These are phyloP conservation scores for Benthosema pterotum DNA, from an alignment of 2,797 vertebrate species.

Conservation along the genomic window DNA sequence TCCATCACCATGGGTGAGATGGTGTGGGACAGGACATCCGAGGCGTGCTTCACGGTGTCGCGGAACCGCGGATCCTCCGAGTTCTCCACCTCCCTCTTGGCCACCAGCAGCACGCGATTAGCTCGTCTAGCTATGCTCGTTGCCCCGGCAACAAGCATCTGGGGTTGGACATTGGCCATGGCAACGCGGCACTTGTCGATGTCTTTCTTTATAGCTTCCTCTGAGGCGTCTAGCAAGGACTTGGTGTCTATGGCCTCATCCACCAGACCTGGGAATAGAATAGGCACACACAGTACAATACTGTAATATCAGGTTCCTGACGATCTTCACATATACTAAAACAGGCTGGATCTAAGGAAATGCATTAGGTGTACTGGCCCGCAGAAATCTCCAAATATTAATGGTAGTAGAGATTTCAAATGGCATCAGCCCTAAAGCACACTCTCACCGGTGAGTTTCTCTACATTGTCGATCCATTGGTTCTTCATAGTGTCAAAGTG, in stretches of 20 bases:
- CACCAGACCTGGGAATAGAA: conserved; percentile 85
- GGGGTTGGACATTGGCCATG: conserved; percentile 97
- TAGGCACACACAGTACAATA: conserved; percentile 11
- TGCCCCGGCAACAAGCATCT: conserved; percentile 97
- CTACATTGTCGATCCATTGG: conserved; percentile 98
- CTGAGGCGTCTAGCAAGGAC: conserved; percentile 94
- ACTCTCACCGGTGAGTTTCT: conserved; percentile 92
- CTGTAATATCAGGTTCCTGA: no score
- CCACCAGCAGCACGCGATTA: conserved; percentile 94
- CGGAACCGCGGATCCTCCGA: conserved; percentile 97
- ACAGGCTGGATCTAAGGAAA: no score
- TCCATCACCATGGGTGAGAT: conserved; percentile 99
- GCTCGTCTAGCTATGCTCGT: conserved; percentile 98
- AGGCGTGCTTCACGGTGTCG: conserved; percentile 93
- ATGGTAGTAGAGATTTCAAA: no score
- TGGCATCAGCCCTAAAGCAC: not conserved
- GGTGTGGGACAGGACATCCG: conserved; percentile 93
- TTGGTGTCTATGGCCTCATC: conserved; percentile 98
- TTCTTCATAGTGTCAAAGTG: conserved; percentile 99
- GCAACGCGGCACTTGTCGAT: conserved; percentile 97
- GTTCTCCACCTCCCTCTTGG: conserved; percentile 96
- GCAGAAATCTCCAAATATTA: no score
- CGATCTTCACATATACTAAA: no score
- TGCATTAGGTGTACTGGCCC: no score
- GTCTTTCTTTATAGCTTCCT: conserved; percentile 98